Conservation (phyloP, 2,113 vertebrate species). For the Piliocolobus tephrosceles region DNA sequence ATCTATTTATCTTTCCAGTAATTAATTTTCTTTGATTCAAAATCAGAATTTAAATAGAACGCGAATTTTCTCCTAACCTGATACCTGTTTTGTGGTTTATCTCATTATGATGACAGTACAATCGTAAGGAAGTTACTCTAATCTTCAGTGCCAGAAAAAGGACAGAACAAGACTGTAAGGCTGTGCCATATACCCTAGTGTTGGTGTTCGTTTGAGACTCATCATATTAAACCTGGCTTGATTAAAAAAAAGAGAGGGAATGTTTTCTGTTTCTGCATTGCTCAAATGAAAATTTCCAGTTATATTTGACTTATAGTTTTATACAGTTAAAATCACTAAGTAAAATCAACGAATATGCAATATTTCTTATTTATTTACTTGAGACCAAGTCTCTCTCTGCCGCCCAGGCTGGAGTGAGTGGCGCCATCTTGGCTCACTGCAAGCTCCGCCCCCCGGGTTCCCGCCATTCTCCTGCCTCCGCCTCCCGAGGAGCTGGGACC, state of each 20-base stretch:
- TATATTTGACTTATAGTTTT: background rate
- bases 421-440: no score
- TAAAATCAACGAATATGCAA: background rate
- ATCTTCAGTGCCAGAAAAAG: background rate
- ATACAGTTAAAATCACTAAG: slow-evolving; percentile 20
- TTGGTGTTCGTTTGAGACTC: background rate
- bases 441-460: no score
- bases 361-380: background rate
- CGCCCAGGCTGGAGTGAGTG: fast-evolving
- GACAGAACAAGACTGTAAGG: background rate
- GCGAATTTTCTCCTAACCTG: background rate
- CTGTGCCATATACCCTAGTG: background rate
- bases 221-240: background rate
- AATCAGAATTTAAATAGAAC: slow-evolving; percentile 23
- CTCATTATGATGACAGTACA: background rate
- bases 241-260: background rate
- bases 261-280: background rate
- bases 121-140: background rate
- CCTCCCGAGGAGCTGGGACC: no score
- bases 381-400: no score
- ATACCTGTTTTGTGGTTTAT: background rate
- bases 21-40: background rate
- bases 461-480: no score
- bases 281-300: background rate
- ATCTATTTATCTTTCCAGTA: background rate